Base-by-base conservation (phyloP, 2,797 vertebrate genomes). In the Trachops cirrhosus region DNA sequence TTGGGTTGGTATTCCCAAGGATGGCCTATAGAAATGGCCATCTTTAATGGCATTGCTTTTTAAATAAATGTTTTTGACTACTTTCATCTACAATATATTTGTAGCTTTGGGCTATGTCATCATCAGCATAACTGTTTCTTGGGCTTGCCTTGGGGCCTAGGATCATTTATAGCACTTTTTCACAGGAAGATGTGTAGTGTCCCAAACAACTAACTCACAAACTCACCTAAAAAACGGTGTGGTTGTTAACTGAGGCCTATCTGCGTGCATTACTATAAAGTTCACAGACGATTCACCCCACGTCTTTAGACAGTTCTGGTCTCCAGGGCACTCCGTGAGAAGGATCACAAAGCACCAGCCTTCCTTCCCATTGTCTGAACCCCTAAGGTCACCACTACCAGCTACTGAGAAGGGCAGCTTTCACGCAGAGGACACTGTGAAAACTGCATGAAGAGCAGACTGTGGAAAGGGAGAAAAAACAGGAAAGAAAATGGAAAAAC, bases 261-360 rank as follows among this genome's bases (percentile, higher is more conserved):
- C 37, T 37, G 44, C 8, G 16, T 11, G 24, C 50, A 10, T 12
- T 7, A 46, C 50, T 6, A 32, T 24, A 3, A 67, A 84, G 8
- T 52, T 54, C 78, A 62, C 62, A 6, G 64, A 32, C 15, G 78
- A 9, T 22, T 1, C 32, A 6, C 11, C 80, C 21, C 52, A 1
- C 0, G 26, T 5, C 74, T 84, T 24, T 2, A 24, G 57, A 21
- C 52, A 26, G 21, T 21, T 29, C 16, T 16, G 4, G 44, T n/a
- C 57, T 89, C 50, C 41, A 16, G 39, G 0, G 29, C 3, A 34
- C 16, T 19, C 9, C 1, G 22, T 0, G 19, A 41, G 77, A 79
- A 74, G 62, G 67, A 14, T 6, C n/a, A 0, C 2, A 0, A 3
- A 70, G 29, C 24, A 71, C 24, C 29, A 73, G 16, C 1, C 0